Evolutionary conservation across 2,113 vertebrate genomes (phyloP), one percentile per base, ranked within the genome.

Genomic region (Tretioscincus oriximinensis): DNA sequence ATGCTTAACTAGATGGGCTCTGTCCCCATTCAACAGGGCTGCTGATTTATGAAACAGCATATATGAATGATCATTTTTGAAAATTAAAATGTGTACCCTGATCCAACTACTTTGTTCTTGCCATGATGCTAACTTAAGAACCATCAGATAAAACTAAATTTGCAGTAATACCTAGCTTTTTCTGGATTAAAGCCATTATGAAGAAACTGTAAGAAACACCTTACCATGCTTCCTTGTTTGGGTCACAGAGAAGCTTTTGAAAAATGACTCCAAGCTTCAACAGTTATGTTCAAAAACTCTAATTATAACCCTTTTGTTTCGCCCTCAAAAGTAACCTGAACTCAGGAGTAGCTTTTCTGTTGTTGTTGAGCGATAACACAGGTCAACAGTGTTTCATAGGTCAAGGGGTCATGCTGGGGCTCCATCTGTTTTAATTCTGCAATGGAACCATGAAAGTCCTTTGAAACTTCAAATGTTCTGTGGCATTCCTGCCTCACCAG

Each of bases 401-500:
- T 93, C 90, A 89, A 79, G 91, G 92, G 92, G 90, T 92, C 90
- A 45, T 12, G 0, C 75, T 87, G 89, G 88, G 88, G 88, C 84
- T 72, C 86, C 89, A 92, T 92, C 92, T 93, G 90, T 88, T 86
- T 92, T 88, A 92, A 83, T 87, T 91, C 87, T 78, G 89, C 77
- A 63, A 66, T 91, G 89, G 90, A 90, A 86, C 79, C 69, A 81
- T 90, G 85, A 90, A 82, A 85, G 73, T 67, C 85, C 88, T 94
- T 82, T 93, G 92, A 89, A 93, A 91, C 91, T 77, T 77, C 85
- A 93, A 93, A 91, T 76, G 81, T 89, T 89, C 84, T 85, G 72
- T 66, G 86, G 89, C 88, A 86, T 90, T 90, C 91, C 87, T 84
- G 87, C 88, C 90, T 88, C 85, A 84, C 76, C 80, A 49, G 83